Evolutionary conservation across 2,113 vertebrate species (phyloP), one percentile per base, ranked within the genome.

Genomic region (Sterna hirundo): DNA sequence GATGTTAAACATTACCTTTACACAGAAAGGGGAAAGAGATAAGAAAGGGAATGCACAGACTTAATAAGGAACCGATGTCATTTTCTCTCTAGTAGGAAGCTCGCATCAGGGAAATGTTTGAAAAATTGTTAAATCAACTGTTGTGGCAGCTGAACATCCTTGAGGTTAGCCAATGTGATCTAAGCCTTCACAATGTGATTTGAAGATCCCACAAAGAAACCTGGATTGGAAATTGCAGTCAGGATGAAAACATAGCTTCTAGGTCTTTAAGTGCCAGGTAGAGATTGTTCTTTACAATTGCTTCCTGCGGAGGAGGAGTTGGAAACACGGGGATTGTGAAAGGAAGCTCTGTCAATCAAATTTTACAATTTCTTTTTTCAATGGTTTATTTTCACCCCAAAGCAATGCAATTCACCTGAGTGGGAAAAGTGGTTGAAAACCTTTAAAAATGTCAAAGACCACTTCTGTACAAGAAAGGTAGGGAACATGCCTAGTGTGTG

Each of bases 251-350:
- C 78, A 93, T 20, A 92, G 61, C 91, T 93, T 91, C 86, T 69
- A 92, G 84, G 91, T 94, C 89, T 90, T 83, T 94, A 82, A 95
- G 51, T 91, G 77, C 60, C 77, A 87, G 62, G 89, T 15, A 70
- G 68, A 92, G 68, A 95, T 84, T 96, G 94, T 96, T 96, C 91
- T 86, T 94, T 91, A 84, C 71, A 82, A 93, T 86, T 94, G 91
- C 82, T 91, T 97, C 88, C 92, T 54, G 84, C 7, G 2, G 90
- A 96, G 90, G 84, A 97, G 83, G 88, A 93, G 88, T 26, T 87
- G 88, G 83, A 93, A 93, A 93, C 81, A 79, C 2, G 2, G 36
- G 23, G 44, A 75, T 21, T 91, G 64, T 89, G 83, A 94, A 96
- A 85, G 44, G 55, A 90, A 92, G 58, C 49, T 68, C 86, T 87